A percentile compares a stretch with the other conserved stretches of the same genome.
Evolutionary conservation across 2,888 invertebrate genomes (phyloP).

Genomic region (Callinectes sapidus): DNA sequence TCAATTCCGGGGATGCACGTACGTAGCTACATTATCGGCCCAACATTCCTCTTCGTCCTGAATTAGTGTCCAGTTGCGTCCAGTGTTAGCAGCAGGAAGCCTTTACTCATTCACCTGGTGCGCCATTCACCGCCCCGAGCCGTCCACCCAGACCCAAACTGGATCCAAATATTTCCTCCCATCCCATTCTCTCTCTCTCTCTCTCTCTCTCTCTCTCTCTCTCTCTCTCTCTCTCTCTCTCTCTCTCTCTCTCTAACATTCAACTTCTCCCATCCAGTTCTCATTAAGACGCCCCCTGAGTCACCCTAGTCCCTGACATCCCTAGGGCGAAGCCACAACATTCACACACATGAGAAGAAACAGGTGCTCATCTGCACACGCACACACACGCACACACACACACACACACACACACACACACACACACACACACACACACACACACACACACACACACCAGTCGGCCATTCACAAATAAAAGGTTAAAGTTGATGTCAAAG

Average conservation of each 20-base stretch:
- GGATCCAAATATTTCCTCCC: background rate
- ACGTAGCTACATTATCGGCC: too few relatives aligned
- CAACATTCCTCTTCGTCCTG: background rate
- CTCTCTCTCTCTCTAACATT: background rate
- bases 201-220: constrained; percentile 38
- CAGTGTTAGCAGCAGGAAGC: background rate
- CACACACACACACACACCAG: background rate
- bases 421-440: constrained; percentile 31
- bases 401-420: constrained; percentile 22
- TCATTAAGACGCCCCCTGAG: background rate
- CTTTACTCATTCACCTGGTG: background rate
- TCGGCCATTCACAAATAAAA: background rate
- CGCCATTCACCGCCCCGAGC: background rate
- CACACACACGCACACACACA: constrained; percentile 8
- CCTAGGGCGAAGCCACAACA: background rate
- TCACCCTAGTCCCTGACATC: background rate
- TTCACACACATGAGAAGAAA: background rate
- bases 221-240: background rate
- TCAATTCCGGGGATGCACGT: background rate
- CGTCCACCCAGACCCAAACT: background rate
- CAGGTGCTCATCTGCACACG: background rate
- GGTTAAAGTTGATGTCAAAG: background rate
- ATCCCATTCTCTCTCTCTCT: constrained; percentile 12
- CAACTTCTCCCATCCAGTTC: background rate
- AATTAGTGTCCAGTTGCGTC: background rate